Conservation (phyloP, 2,113 vertebrate genomes). For the Chrysemys picta region DNA sequence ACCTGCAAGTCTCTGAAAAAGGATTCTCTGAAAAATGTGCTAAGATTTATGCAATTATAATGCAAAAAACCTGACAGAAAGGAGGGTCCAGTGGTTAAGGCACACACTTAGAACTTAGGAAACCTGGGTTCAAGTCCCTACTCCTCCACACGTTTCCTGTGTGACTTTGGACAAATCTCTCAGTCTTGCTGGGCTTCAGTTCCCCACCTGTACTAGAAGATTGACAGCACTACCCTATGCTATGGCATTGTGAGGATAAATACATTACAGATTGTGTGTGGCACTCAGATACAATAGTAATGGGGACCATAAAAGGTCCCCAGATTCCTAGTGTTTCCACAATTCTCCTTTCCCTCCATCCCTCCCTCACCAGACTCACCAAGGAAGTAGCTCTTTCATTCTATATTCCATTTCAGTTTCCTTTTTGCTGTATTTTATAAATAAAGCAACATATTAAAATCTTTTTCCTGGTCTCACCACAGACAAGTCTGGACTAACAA, state of each 20-base stretch:
- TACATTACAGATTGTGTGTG: neutral
- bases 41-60: neutral
- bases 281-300: neutral
- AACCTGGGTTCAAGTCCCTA: neutral
- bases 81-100: neutral
- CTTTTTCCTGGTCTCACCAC: slow-evolving; percentile 35
- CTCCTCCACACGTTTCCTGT: neutral
- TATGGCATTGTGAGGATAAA: neutral
- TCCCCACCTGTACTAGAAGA: neutral
- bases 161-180: neutral
- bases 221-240: accelerated
- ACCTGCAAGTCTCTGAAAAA: neutral
- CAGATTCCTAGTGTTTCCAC: neutral
- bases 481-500: slow-evolving; percentile 18
- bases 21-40: neutral
- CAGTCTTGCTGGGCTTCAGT: neutral
- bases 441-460: slow-evolving; percentile 27
- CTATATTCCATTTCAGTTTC: slow-evolving; percentile 4
- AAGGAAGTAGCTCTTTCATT: neutral
- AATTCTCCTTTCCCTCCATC: neutral
- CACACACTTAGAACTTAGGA: neutral
- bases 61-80: neutral
- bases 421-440: neutral
- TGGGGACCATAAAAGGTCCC: neutral
- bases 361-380: neutral